Evolutionary conservation across 2,113 vertebrate genomes (phyloP), one percentile per base, ranked within the genome.

Genomic region (Antigone vipio): DNA sequence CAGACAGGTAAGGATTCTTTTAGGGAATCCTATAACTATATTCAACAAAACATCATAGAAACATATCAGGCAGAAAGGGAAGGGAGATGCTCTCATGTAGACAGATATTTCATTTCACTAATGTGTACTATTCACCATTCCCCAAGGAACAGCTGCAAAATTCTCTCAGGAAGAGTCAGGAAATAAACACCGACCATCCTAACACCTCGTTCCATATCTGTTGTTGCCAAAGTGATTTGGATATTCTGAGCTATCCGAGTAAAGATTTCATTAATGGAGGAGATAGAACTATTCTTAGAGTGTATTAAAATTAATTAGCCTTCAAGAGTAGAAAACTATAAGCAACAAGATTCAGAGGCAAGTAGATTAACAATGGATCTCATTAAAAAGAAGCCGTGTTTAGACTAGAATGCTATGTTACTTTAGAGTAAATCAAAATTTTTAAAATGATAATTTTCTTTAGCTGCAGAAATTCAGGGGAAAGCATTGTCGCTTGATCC

Each of bases 271-370:
- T 92, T 92, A 80, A 56, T 79, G n/a, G n/a, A 35, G 14, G 23
- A 85, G 69, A 93, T 9, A 89, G 85, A 89, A 89, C 58, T 83
- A 60, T 82, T 96, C 64, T 85, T 96, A 84, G 56, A 89, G 59
- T 45, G 77, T 55, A 71, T 73, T 95, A 92, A 94, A 84, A 95
- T 85, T 94, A 97, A 93, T 94, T 84, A 44, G n/a, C 55, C 79
- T 82, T 76, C 82, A 95, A 92, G 32, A 97, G 49, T 52, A 74
- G 83, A 90, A 89, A 76, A 84, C n/a, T 49, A 80, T 38, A 60
- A 96, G 60, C 44, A 59, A 17, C 44, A 52, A 82, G 74, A 94
- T 63, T 92, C 71, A 49, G 67, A 88, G 71, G 50, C 86, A 80
- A 82, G 52, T 73, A 45, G 81, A 76, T 44, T 45, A 92, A 80